Conservation (phyloP, 2,113 vertebrate species). For the Pedionomus torquatus region DNA sequence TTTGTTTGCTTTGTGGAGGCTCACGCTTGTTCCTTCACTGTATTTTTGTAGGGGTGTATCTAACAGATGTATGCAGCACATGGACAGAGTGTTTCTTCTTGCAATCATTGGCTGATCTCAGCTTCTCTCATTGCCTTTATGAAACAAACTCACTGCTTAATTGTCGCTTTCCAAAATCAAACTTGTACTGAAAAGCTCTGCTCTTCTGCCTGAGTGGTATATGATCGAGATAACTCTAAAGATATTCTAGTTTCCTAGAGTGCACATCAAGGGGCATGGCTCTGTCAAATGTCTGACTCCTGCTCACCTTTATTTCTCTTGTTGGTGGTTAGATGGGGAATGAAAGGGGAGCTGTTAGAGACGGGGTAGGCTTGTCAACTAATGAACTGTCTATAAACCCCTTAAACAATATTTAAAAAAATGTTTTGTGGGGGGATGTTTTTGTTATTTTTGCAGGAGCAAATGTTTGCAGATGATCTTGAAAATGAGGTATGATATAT, state of each 20-base stretch:
- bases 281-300: not conserved
- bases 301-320: not conserved
- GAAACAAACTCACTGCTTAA: not conserved
- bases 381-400: not conserved
- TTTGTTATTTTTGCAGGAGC: conserved; percentile 82
- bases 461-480: conserved; percentile 84
- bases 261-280: not conserved
- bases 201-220: not conserved
- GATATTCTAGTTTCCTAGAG: not conserved
- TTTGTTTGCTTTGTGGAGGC: not conserved
- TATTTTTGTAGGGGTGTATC: not conserved
- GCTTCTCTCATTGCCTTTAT: not conserved
- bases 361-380: not conserved
- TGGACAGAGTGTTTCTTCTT: not conserved
- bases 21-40: not conserved
- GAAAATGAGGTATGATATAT: conserved; percentile 85
- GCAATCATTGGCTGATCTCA: not conserved
- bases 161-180: not conserved
- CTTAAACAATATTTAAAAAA: not conserved
- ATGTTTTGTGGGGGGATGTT: not conserved
- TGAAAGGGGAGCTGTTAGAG: not conserved
- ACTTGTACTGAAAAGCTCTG: not conserved
- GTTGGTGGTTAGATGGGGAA: not conserved
- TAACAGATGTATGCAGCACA: not conserved
- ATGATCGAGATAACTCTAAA: not conserved